These are phyloP conservation scores for Sarcophaga variegata DNA, from an alignment of 2,888 invertebrate species.

Conservation along the genomic window DNA sequence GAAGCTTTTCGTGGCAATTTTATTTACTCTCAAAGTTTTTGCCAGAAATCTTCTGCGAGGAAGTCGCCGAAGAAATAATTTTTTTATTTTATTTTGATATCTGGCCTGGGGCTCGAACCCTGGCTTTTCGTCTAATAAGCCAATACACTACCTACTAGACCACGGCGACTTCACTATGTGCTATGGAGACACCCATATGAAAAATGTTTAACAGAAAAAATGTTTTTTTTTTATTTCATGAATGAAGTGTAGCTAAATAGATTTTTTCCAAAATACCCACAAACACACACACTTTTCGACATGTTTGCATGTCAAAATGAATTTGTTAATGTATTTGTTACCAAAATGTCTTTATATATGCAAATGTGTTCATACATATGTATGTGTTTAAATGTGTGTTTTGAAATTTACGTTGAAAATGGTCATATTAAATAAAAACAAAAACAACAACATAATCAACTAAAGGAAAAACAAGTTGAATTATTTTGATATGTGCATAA, in stretches of 20 bases:
- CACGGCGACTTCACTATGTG: no score
- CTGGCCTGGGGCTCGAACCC: no score
- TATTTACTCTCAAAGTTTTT: no score
- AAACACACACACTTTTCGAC: background rate
- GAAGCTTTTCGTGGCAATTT: no score
- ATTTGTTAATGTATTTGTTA: conserved; percentile 50
- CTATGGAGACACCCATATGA: conserved; percentile 31
- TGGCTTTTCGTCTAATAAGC: no score
- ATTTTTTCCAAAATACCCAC: background rate
- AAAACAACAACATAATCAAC: conserved; percentile 63
- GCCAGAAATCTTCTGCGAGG: no score
- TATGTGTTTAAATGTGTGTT: background rate
- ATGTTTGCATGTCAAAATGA: conserved; percentile 51
- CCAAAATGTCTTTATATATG: conserved; percentile 33
- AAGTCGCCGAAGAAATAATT: no score
- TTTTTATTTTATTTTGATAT: no score
- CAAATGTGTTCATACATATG: no score
- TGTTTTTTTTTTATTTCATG: no score
- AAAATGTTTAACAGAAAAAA: conserved; percentile 7
- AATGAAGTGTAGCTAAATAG: no score
- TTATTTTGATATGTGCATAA: conserved; percentile 74
- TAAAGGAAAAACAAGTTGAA: conserved; percentile 43
- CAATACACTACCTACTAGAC: no score
- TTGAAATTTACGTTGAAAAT: conserved; percentile 14
- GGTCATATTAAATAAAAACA: conserved; percentile 46